These are phyloP conservation scores for Castor canadensis DNA, from an alignment of 2,113 vertebrate species.

Conservation along the genomic window DNA sequence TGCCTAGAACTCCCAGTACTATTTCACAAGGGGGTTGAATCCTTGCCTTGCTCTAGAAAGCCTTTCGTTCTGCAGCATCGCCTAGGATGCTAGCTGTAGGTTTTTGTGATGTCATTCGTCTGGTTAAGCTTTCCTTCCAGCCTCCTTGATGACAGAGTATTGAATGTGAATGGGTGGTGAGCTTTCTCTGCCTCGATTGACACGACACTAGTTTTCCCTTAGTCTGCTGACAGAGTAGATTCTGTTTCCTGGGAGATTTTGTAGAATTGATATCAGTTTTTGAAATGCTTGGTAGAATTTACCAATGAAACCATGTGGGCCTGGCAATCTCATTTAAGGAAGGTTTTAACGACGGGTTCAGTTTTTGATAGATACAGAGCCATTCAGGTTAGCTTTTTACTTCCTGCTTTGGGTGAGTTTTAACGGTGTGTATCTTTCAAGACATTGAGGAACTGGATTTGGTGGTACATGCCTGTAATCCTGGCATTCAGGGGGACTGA, in stretches of 20 bases:
- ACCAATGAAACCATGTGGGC: neutral
- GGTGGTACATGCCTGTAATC: neutral
- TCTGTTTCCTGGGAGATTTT: neutral
- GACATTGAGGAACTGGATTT: neutral
- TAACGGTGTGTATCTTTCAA: neutral
- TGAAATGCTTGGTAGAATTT: neutral
- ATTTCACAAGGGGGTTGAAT: neutral
- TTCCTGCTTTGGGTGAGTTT: neutral
- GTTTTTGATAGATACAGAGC: neutral
- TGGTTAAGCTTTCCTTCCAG: neutral
- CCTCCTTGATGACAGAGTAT: neutral
- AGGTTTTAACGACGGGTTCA: neutral
- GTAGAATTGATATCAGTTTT: neutral
- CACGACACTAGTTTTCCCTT: neutral
- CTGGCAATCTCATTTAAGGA: constrained; percentile 2
- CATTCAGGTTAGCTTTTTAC: neutral
- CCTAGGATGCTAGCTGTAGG: neutral
- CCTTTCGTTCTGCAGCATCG: neutral
- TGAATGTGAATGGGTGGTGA: neutral
- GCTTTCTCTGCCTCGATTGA: neutral
- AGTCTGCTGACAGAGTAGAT: neutral
- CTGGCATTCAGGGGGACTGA: neutral
- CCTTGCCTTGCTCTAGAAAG: neutral
- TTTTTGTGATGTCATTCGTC: neutral
- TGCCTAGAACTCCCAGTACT: neutral